phyloP scores from a whole-genome alignment of 2,797 vertebrate genomes.

The Presbytis comata region DNA sequence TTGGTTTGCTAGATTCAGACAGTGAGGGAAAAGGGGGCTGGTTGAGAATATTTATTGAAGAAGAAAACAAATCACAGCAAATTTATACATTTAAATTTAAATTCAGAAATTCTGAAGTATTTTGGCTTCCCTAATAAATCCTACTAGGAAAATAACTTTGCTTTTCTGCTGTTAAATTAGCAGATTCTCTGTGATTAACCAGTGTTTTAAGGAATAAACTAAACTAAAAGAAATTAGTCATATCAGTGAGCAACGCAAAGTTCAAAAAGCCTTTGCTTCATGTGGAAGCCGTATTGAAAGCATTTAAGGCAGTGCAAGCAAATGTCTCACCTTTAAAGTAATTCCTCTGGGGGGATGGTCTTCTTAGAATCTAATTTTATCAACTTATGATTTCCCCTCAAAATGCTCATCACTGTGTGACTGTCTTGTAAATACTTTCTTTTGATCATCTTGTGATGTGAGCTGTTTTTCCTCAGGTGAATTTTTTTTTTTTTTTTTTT shows the following conservation, averaged over 20 bases:
- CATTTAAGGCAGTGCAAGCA: background rate
- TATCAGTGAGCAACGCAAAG: background rate
- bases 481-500: no score
- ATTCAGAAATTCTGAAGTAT: background rate
- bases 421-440: conserved; percentile 15
- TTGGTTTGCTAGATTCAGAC: background rate
- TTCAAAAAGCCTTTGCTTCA: background rate
- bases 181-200: background rate
- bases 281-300: background rate
- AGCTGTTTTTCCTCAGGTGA: conserved; percentile 53
- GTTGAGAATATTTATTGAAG: background rate
- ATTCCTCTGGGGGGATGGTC: conserved; percentile 3
- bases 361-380: conserved; percentile 31
- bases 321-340: conserved; percentile 24
- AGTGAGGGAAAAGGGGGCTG: background rate
- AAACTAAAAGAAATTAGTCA: conserved; percentile 25
- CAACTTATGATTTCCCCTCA: background rate
- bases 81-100: background rate
- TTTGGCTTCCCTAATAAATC: background rate
- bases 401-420: background rate
- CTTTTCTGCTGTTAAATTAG: background rate
- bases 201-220: conserved; percentile 30
- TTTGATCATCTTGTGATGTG: background rate
- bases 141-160: conserved; percentile 18
- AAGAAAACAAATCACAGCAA: background rate